Conservation (phyloP, 2,113 vertebrate species). For the Campylomormyrus tamandua region DNA sequence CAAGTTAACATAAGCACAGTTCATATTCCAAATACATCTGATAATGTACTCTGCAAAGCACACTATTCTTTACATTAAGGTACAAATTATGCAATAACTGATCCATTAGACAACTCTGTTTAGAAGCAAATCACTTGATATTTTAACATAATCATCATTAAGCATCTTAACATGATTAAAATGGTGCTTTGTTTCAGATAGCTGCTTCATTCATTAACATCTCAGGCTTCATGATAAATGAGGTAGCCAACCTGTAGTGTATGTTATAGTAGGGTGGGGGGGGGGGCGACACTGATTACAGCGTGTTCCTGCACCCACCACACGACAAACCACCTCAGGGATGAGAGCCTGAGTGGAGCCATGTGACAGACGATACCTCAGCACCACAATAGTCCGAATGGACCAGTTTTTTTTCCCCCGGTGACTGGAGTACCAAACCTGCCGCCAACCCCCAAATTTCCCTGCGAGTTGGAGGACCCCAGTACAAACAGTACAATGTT, state of each 20-base stretch:
- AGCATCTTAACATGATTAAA: background rate
- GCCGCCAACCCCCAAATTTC: too few species aligned
- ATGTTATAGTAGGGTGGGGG: background rate
- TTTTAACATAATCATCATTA: background rate
- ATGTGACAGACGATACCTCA: too few species aligned
- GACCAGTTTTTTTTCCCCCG: too few species aligned
- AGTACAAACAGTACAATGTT: background rate
- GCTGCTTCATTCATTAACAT: background rate
- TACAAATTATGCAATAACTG: background rate
- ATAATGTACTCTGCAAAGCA: background rate
- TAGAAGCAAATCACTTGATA: background rate
- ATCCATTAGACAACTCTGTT: background rate
- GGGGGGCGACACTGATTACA: too few species aligned
- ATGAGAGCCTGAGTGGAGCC: too few species aligned
- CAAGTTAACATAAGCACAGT: background rate
- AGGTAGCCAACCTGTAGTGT: background rate
- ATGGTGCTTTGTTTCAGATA: background rate
- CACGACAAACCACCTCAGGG: too few species aligned
- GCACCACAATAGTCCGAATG: too few species aligned
- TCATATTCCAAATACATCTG: background rate
- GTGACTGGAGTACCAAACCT: too few species aligned
- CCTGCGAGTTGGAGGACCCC: too few species aligned
- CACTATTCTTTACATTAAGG: background rate
- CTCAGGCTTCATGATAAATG: background rate
- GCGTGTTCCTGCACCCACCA: too few species aligned